Evolutionary conservation across 1,140 invertebrate species (phyloP).

Genomic region (Stenopsyche tienmushanensis): DNA sequence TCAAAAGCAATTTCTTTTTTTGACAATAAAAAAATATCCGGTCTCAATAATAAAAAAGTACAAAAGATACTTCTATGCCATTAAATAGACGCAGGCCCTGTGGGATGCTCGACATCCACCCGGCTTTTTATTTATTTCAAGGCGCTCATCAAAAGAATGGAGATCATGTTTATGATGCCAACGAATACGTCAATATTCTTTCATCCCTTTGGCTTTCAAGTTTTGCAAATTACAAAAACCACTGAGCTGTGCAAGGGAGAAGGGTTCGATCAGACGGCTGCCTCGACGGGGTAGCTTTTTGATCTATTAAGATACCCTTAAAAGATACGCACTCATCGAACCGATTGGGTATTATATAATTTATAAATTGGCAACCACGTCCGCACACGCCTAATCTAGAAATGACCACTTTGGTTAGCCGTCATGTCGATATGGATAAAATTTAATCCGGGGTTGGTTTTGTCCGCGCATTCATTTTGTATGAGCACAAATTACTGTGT

Average conservation of each 20-base stretch:
- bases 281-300: not conserved
- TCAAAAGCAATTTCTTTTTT: not conserved
- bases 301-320: not conserved
- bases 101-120: not conserved
- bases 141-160: not conserved
- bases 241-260: not conserved
- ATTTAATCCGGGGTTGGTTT: no score
- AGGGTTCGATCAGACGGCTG: not conserved
- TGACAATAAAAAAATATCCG: not conserved
- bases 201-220: not conserved
- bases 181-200: not conserved
- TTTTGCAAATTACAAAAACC: not conserved
- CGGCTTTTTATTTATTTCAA: not conserved
- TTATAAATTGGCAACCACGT: no score
- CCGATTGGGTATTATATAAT: no score
- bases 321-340: no score
- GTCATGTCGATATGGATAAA: no score
- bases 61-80: not conserved
- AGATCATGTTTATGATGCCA: not conserved
- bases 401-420: no score
- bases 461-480: no score
- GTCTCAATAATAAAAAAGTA: not conserved
- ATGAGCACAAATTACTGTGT: not conserved
- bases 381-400: no score
- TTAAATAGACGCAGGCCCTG: not conserved